These are phyloP conservation scores for Danionella dracula DNA, from an alignment of 2,797 vertebrate species.

Conservation along the genomic window DNA sequence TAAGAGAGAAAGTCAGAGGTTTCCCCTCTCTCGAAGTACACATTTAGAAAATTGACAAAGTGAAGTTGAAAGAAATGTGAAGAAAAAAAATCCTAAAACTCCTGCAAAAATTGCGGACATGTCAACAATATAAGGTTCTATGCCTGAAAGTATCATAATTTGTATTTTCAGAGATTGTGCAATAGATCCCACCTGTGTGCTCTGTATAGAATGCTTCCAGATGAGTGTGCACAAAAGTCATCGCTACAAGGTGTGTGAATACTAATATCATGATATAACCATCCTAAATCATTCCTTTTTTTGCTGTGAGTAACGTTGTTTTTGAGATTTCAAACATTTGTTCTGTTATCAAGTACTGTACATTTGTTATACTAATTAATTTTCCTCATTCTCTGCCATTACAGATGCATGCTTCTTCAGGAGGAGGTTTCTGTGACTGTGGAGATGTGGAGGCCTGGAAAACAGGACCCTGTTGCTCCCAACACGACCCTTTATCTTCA, in stretches of 20 bases:
- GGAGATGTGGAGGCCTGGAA: constrained; percentile 97
- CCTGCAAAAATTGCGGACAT: no score
- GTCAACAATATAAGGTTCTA: background rate
- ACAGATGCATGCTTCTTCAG: constrained; percentile 94
- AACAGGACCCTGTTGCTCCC: constrained; percentile 86
- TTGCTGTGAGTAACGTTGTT: no score
- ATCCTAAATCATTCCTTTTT: no score
- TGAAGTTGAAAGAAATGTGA: no score
- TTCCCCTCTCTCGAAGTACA: no score
- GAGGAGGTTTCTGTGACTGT: constrained; percentile 97
- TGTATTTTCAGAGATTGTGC: constrained; percentile 87
- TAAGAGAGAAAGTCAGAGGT: no score
- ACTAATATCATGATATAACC: no score
- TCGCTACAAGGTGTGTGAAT: constrained; percentile 86
- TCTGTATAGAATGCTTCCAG: constrained; percentile 98
- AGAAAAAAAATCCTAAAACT: no score
- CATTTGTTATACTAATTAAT: no score
- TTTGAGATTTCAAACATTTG: no score
- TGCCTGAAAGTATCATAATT: constrained; percentile 10
- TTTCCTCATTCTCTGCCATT: background rate
- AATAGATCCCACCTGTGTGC: constrained; percentile 96
- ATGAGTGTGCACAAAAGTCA: constrained; percentile 94
- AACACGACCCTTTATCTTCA: constrained; percentile 79
- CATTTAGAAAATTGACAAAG: no score
- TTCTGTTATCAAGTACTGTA: no score